Percentiles rank a stretch among this genome's conserved stretches.
These are phyloP conservation scores for Ascidia mentula DNA, from an alignment of 23 tunicate species.

Conservation along the genomic window DNA sequence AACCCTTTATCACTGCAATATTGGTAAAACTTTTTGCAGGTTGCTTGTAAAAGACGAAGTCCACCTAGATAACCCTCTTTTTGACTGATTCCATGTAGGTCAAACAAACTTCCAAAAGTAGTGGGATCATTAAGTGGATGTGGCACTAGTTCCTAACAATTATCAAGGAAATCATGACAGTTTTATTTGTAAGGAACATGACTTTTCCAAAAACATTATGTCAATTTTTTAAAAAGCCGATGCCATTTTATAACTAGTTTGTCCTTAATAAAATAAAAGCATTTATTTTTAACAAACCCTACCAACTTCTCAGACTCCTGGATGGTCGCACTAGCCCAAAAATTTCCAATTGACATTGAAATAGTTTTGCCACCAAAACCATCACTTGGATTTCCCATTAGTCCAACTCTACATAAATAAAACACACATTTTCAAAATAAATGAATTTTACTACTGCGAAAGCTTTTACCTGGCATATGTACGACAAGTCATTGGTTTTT, in stretches of 20 bases:
- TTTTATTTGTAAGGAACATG: too few species aligned
- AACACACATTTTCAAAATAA: neutral
- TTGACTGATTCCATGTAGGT: constrained; percentile 83
- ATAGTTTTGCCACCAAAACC: constrained; percentile 97
- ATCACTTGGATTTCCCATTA: constrained; percentile 96
- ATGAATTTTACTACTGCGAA: neutral
- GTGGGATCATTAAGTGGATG: constrained; percentile 97
- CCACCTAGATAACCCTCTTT: constrained; percentile 97
- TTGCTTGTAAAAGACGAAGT: constrained; percentile 86
- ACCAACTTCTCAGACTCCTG: constrained; percentile 69
- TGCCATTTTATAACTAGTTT: too few species aligned
- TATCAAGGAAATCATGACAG: too few species aligned
- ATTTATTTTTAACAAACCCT: too few species aligned
- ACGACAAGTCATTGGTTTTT: constrained; percentile 53
- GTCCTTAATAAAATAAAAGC: too few species aligned
- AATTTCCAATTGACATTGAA: constrained; percentile 82
- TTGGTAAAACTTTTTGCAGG: constrained; percentile 91
- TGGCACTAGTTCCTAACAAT: constrained; percentile 50
- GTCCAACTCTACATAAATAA: constrained; percentile 49
- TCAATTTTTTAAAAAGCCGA: too few species aligned
- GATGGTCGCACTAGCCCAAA: constrained; percentile 91
- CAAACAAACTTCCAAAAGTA: constrained; percentile 84
- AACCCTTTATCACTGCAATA: constrained; percentile 81
- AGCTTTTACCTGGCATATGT: constrained; percentile 65
- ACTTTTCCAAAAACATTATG: too few species aligned